Percentiles rank a stretch among this genome's conserved stretches.
phyloP scores from a whole-genome alignment of 2,888 invertebrate genomes.

The Opisthograptis luteolata region DNA sequence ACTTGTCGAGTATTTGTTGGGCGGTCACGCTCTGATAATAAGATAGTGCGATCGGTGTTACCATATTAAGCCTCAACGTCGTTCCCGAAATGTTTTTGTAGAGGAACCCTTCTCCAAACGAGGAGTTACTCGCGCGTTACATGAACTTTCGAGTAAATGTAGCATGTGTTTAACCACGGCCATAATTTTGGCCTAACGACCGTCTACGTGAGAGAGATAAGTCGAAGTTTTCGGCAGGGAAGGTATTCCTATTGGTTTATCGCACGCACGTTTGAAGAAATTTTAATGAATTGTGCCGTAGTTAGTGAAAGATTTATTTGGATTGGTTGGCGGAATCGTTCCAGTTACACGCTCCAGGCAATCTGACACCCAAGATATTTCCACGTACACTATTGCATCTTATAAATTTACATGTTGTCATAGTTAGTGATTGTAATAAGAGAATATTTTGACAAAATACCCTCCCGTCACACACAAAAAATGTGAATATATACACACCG shows the following conservation, averaged over 20 bases:
- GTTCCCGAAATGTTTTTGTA: slow-evolving; percentile 55
- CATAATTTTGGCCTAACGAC: slow-evolving; percentile 80
- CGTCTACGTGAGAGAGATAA: slow-evolving; percentile 81
- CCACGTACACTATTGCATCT: neutral
- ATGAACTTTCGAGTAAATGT: slow-evolving; percentile 81
- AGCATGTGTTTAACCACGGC: slow-evolving; percentile 81
- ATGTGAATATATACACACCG: too few relatives aligned
- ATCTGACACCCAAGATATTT: neutral
- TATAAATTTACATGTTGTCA: too few relatives aligned
- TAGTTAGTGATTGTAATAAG: too few relatives aligned
- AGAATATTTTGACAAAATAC: too few relatives aligned
- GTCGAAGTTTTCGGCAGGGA: slow-evolving; percentile 76
- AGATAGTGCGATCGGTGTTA: slow-evolving; percentile 40
- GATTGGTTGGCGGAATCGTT: slow-evolving; percentile 43
- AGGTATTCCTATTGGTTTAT: slow-evolving; percentile 70
- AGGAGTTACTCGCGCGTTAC: slow-evolving; percentile 75
- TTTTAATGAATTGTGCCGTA: slow-evolving; percentile 74
- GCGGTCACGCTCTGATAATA: slow-evolving; percentile 44
- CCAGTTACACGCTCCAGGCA: slow-evolving; percentile 34
- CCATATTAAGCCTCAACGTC: slow-evolving; percentile 47
- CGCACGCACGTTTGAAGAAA: slow-evolving; percentile 78
- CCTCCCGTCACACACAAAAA: too few relatives aligned
- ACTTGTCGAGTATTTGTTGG: too few relatives aligned
- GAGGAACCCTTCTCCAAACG: slow-evolving; percentile 64
- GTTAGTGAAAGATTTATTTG: slow-evolving; percentile 66